Percentiles rank a stretch among this genome's conserved stretches.
Evolutionary conservation across 2,888 invertebrate genomes (phyloP).

Genomic region (Thereva nobilitata): DNA sequence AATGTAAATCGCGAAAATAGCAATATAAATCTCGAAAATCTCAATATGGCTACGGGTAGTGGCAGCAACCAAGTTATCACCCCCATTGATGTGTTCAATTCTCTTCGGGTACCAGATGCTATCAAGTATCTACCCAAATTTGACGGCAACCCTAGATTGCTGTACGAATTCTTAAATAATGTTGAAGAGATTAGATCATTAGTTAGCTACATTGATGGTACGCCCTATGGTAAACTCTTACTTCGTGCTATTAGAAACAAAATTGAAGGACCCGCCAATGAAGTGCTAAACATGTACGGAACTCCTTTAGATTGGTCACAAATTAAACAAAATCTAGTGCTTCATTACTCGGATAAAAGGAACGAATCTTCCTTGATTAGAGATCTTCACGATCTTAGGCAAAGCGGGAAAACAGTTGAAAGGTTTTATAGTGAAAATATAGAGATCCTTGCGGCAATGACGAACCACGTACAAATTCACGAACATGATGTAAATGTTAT

Average conservation of each 20-base stretch:
- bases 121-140: slow-evolving; percentile 42
- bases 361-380: slow-evolving; percentile 41
- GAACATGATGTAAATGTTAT: slow-evolving; percentile 42
- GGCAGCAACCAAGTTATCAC: too few relatives aligned
- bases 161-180: slow-evolving; percentile 40
- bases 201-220: slow-evolving; percentile 32
- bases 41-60: too few relatives aligned
- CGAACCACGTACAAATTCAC: slow-evolving; percentile 42
- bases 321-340: slow-evolving; percentile 40
- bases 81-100: slow-evolving; percentile 21
- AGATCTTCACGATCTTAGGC: slow-evolving; percentile 39
- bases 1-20: too few relatives aligned
- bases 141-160: slow-evolving; percentile 32
- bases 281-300: slow-evolving; percentile 42
- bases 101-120: slow-evolving; percentile 41
- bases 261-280: slow-evolving; percentile 42
- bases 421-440: slow-evolving; percentile 43
- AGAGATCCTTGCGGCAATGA: slow-evolving; percentile 43
- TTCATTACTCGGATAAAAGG: slow-evolving; percentile 42
- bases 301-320: slow-evolving; percentile 41
- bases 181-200: slow-evolving; percentile 39
- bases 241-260: slow-evolving; percentile 41
- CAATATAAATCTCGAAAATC: too few relatives aligned
- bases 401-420: slow-evolving; percentile 40
- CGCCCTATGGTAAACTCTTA: slow-evolving; percentile 37